Base-by-base conservation (phyloP, 2,888 invertebrate genomes). In the Volucella inflata region DNA sequence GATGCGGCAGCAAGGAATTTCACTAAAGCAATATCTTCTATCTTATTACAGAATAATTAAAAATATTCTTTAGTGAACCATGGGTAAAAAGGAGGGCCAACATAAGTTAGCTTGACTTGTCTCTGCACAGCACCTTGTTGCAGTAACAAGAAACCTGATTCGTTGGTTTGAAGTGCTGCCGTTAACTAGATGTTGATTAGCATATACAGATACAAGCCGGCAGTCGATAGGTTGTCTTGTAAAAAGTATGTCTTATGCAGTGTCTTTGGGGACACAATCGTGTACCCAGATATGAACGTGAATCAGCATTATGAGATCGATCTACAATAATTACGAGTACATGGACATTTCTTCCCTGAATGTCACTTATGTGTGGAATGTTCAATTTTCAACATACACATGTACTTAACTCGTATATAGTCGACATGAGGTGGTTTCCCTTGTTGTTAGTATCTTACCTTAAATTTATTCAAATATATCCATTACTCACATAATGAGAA, bases 191-290 rank as follows among this genome's bases (percentile, higher is more conserved):
- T 12, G 40, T 51, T 76, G 77, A 82, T 82, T 82, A 77, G 77
- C 82, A 82, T 82, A 72, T 71, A 82, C 77, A 77, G 77, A 71
- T 77, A 82, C 76, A 70, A 70, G 64, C 55, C 65, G 59, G 38
- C 14, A 30, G 55, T 8, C 57, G 59, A 70, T 82, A 71, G 53
- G 30, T 77, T 67, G 59, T 65, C 51, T 71, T 42, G 57, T 75
- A 75, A 76, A 30, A 51, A 70, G 10, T 57, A 40, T 38, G 14
- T 57, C 40, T 10, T 8, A 57, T 38, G 21, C 4, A 48, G 59
- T 40, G 10, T 21, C 42, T 46, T 30, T 38, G 16, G 21, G 48
- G 50, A 75, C 48, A 17, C 38, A 53, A 65, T 53, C 53, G 38
- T 16, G 16, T 59, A 67, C 67, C 75, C 42, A 14, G 30, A 30